A percentile compares a stretch with the other conserved stretches of the same genome.
Conservation (phyloP, 2,888 invertebrate genomes). For the Melieria omissa region DNA sequence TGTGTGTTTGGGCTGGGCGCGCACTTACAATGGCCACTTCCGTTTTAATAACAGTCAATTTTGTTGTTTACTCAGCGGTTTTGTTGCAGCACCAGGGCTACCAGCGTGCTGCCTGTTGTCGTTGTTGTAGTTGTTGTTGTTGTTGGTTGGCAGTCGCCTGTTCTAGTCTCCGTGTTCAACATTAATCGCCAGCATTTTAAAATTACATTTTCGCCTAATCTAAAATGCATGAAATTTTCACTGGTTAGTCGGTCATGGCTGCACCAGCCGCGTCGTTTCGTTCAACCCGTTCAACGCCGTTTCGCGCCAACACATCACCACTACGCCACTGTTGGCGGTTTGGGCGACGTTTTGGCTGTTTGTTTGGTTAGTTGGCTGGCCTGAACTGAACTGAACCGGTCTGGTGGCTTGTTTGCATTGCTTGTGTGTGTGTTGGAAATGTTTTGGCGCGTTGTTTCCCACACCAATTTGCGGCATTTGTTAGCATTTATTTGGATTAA, state of each 20-base stretch:
- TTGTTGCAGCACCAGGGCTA: conserved; percentile 3
- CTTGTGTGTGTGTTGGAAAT: not conserved
- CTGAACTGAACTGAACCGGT: conserved; percentile 10
- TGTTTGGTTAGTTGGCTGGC: conserved; percentile 27
- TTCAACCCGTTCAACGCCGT: too few relatives aligned
- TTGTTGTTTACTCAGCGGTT: conserved; percentile 35
- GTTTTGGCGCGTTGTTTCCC: not conserved
- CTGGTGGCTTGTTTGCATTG: conserved; percentile 2
- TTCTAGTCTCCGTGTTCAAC: conserved; percentile 13
- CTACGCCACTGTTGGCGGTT: not conserved
- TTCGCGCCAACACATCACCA: too few relatives aligned
- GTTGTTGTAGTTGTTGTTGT: not conserved
- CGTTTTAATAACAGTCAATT: conserved; percentile 31
- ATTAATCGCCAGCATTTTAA: conserved; percentile 39
- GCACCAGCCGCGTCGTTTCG: too few relatives aligned
- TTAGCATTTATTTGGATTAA: conserved; percentile 28
- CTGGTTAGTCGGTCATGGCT: conserved; percentile 11
- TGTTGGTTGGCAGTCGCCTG: not conserved
- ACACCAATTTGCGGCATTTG: conserved; percentile 18
- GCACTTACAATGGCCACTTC: too few relatives aligned
- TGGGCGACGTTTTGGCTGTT: conserved; percentile 38
- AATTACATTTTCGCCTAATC: conserved; percentile 49
- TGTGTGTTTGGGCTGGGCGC: too few relatives aligned
- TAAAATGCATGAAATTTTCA: conserved; percentile 49
- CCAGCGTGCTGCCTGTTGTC: not conserved